Evolutionary conservation across 2,888 invertebrate genomes (phyloP), one percentile per base, ranked within the genome.

Genomic region (Neoascia interrupta): DNA sequence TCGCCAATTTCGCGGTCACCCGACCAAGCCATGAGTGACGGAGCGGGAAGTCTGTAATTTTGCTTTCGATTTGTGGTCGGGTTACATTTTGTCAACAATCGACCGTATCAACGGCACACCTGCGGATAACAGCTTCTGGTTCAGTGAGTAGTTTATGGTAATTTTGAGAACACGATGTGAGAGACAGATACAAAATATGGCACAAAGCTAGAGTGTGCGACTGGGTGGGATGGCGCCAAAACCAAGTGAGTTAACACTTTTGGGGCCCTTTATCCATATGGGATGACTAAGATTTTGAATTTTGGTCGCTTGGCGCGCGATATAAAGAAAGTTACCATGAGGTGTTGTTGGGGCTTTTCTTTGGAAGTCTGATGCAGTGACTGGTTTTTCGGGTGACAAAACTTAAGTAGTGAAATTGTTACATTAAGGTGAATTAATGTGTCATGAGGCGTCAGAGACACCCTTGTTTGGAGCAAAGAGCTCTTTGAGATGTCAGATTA

Each of bases 41-140:
- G n/a, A 51, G 36, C 34, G 31, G 26, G 19, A 51, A 18, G 34
- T 51, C 18, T 31, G 26, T 45, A 26, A 26, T 45, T 45, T 45
- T 45, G 45, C 15, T 45, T 45, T 45, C 45, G 23, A 45, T 15
- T 13, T 5, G 15, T 2, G 13, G 15, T 23, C 1, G 45, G 8
- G 45, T 23, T 21, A 21, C 41, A 21, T 41, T 36, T 41, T 37
- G 31, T 39, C 39, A 39, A 39, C 15, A 39, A 1, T 2, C 31
- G 3, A 11, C 39, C 39, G 39, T 19, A 19, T 41, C 21, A n/a
- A 26, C 1, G n/a, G 21, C 21, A 23, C 13, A 45, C 45, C 45
- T 45, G 18, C 39, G 5, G 10, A 10, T 26, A 11, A 2, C n/a
- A 36, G 36, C 13, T 11, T 5, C 5, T 3, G 21, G 11, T 8